A percentile compares a stretch with the other conserved stretches of the same genome.
Conservation (phyloP, 2,113 vertebrate genomes). For the Melanerpes aurifrons region DNA sequence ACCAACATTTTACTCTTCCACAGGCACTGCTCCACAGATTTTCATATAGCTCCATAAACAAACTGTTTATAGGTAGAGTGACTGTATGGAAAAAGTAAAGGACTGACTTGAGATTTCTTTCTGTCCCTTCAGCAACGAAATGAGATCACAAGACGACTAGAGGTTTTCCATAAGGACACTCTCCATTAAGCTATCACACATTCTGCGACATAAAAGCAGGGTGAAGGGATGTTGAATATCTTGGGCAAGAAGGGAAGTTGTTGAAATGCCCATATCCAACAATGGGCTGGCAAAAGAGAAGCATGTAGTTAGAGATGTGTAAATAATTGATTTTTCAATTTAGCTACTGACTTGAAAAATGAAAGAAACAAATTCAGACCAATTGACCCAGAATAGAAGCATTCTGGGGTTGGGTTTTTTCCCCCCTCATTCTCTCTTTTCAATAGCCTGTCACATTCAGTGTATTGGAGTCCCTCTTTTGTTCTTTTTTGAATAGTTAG, state of each 20-base stretch:
- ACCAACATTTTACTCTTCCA: not conserved
- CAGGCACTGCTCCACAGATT: not conserved
- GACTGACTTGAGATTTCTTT: not conserved
- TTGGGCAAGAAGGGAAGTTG: not conserved
- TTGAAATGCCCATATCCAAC: not conserved
- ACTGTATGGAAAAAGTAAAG: not conserved
- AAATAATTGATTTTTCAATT: conserved; percentile 56
- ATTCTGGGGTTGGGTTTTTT: rapidly evolving
- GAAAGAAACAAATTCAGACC: conserved; percentile 5
- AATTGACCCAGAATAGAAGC: conserved; percentile 8
- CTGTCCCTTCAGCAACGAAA: not conserved
- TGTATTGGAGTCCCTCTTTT: not conserved
- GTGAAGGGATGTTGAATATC: not conserved
- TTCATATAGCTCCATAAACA: not conserved
- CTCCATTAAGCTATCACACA: not conserved
- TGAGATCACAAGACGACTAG: not conserved
- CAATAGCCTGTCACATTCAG: not conserved
- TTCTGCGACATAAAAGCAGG: not conserved
- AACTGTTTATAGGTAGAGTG: not conserved
- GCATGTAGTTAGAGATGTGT: not conserved
- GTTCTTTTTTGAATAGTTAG: not conserved
- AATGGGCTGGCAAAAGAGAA: not conserved
- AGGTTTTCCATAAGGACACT: not conserved
- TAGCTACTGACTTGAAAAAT: conserved; percentile 35
- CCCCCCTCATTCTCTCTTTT: not conserved